phyloP scores from a whole-genome alignment of 1,140 invertebrate species.

The Atta colombica region DNA sequence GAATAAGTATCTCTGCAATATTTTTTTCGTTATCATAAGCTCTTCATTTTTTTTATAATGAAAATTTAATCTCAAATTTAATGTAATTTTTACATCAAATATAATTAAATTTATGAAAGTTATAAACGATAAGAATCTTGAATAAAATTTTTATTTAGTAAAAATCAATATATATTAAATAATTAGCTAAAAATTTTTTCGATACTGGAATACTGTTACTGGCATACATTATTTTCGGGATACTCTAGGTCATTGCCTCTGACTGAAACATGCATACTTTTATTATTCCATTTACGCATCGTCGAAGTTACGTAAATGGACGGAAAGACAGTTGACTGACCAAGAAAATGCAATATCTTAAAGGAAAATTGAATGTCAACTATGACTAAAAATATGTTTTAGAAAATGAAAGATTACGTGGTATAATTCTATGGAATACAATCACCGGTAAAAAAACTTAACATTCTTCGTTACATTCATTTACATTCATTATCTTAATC shows the following conservation, averaged over 20 bases:
- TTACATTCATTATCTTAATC: neutral
- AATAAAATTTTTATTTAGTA: neutral
- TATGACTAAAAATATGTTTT: neutral
- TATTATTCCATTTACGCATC: slow-evolving; percentile 39
- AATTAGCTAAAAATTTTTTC: neutral
- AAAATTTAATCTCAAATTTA: neutral
- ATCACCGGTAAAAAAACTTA: no score
- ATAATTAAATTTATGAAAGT: neutral
- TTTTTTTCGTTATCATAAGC: slow-evolving; percentile 1
- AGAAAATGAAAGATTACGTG: neutral
- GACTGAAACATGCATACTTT: slow-evolving; percentile 33
- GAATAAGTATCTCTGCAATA: neutral
- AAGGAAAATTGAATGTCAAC: slow-evolving; percentile 7
- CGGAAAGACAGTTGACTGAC: neutral
- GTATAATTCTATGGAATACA: neutral
- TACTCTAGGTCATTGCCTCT: slow-evolving; percentile 20
- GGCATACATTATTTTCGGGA: slow-evolving; percentile 44
- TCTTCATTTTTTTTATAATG: neutral
- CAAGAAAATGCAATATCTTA: slow-evolving; percentile 23
- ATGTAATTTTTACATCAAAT: neutral
- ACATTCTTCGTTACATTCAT: no score
- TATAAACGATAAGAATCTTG: neutral
- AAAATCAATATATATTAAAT: neutral
- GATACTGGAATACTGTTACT: neutral
- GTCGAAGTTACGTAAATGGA: slow-evolving; percentile 27